phyloP scores from a whole-genome alignment of 2,113 vertebrate genomes.

The Dolichallabes microphthalmus region DNA sequence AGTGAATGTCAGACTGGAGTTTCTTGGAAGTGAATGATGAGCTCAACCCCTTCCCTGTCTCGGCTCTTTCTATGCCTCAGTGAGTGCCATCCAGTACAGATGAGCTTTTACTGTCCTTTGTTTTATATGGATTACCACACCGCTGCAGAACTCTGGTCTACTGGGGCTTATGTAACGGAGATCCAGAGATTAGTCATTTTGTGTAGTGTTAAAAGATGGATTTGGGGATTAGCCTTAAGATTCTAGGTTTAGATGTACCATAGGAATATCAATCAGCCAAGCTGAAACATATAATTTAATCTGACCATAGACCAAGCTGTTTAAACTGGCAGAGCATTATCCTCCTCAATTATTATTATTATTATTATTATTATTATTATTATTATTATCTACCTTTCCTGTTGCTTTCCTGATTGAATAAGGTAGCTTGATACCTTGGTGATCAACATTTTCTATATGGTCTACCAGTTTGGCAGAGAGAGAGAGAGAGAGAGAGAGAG shows the following conservation, averaged over 20 bases:
- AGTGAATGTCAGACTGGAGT: conserved; percentile 14
- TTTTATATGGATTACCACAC: background rate
- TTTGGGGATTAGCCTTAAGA: background rate
- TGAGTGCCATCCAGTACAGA: background rate
- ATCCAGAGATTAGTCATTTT: background rate
- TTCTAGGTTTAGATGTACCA: background rate
- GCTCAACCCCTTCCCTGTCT: background rate
- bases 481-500: too few species aligned
- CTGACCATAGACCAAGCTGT: background rate
- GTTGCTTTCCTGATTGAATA: background rate
- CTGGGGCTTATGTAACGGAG: too few species aligned
- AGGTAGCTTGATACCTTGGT: background rate
- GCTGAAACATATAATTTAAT: background rate
- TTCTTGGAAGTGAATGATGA: background rate
- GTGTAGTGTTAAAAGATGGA: background rate
- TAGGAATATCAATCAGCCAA: background rate
- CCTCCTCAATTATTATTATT: background rate
- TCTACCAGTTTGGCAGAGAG: background rate
- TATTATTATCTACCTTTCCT: background rate
- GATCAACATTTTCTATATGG: background rate
- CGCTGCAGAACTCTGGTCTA: background rate
- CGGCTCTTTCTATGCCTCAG: background rate
- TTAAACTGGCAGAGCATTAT: background rate
- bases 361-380: too few species aligned
- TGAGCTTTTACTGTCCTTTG: background rate